Base-by-base conservation (phyloP, 2,113 vertebrate species). In the Scolopax mira region DNA sequence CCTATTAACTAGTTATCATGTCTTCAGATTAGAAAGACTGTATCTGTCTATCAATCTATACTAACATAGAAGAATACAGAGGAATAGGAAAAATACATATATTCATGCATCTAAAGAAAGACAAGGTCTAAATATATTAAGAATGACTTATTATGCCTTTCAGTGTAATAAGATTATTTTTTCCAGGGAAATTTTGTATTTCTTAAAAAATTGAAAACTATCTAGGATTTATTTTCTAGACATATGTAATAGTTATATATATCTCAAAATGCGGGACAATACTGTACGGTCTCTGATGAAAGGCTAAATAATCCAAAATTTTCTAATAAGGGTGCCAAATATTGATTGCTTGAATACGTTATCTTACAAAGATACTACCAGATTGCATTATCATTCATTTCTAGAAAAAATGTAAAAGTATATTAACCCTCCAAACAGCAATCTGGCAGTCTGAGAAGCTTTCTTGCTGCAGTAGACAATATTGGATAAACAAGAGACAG, bases 191-290 rank as follows among this genome's bases (percentile, higher is more conserved):
- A 67, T 31, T 31, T 18, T 35, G 1, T 51, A 39, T 90, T 81
- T 81, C 15, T 75, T 71, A 21, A 67, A n/a, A 85, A 91, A 46
- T 2, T 39, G 5, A 65, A 83, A 88, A 49, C 42, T 58, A 54
- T 5, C 8, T 15, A 44, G 13, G 9, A 52, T 15, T 69, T 79
- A 27, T 57, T 93, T 87, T 73, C 49, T 83, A 88, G 37, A 58
- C 18, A 31, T 1, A 14, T 13, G 6, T n/a, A 72, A 44, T 13
- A 85, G 21, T 24, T 48, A n/a, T 18, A 46, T 24, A 18, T 16
- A 55, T 7, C 52, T 85, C 33, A 65, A 19, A 85, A 69, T 6
- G 24, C 39, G n/a, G 0, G 0, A 8, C 9, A 65, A 8, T 48
- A 87, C 14, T 10, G 4, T 21, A 42, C 58, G 2, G 41, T 48